phyloP scores from a whole-genome alignment of 2,888 invertebrate genomes.

The Spodoptera exigua region DNA sequence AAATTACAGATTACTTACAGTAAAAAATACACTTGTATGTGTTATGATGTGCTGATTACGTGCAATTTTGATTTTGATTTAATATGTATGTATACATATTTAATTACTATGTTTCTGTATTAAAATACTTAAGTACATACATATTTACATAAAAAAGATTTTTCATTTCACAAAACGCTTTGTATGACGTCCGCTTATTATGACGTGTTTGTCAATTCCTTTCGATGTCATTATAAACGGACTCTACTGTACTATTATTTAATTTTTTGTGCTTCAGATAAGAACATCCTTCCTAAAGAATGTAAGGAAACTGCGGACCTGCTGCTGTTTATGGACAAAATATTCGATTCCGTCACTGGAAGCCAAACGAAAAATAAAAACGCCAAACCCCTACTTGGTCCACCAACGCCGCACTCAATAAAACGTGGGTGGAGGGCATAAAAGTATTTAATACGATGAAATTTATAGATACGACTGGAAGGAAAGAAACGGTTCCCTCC shows the following conservation, averaged over 20 bases:
- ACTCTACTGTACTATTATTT: background rate
- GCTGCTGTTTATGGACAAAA: slow-evolving; percentile 50
- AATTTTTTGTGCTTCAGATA: slow-evolving; percentile 31
- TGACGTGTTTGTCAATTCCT: no score
- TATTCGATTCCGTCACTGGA: slow-evolving; percentile 41
- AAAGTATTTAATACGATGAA: slow-evolving; percentile 17
- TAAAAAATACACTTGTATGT: no score
- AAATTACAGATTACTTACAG: no score
- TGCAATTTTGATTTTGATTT: no score
- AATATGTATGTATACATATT: no score
- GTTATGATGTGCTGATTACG: no score
- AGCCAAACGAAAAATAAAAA: slow-evolving; percentile 39
- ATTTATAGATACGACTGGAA: slow-evolving; percentile 7
- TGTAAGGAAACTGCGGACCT: slow-evolving; percentile 50
- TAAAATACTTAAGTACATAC: no score
- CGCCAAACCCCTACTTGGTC: slow-evolving; percentile 40
- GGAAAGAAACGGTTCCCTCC: slow-evolving; percentile 12
- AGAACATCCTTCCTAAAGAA: slow-evolving; percentile 42
- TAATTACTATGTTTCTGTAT: no score
- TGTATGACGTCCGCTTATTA: no score
- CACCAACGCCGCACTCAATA: slow-evolving; percentile 24
- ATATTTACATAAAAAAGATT: no score
- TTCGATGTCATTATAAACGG: no score
- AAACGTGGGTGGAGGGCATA: slow-evolving; percentile 16
- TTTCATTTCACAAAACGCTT: no score